Base-by-base conservation (phyloP, 2,113 vertebrate genomes). In the Ameiurus melas region DNA sequence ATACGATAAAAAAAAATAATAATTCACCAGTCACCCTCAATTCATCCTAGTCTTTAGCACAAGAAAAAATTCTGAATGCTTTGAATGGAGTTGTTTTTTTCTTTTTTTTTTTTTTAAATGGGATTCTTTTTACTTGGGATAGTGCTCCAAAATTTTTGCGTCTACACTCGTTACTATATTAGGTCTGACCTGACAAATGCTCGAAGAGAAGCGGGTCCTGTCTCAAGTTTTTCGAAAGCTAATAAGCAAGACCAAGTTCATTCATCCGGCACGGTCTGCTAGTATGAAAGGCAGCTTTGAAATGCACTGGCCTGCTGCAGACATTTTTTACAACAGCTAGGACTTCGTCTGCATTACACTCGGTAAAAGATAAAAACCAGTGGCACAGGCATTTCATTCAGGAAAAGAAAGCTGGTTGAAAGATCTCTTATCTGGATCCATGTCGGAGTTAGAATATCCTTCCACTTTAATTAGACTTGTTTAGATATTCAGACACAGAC, bases 201-300 rank as follows among this genome's bases (percentile, higher is more conserved):
- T 33, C 71, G 27, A 88, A 83, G 80, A 86, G 68, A 84, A 85
- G 87, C 36, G 85, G 85, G 84, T 87, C 10, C 80, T 60, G 86
- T 90, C 91, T 89, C 89, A 80, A 60, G 86, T 93, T 94, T 91
- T 91, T 91, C 87, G 85, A 92, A 88, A 91, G 87, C 92, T 92
- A 86, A 90, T 90, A 88, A 91, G 93, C 92, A 94, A 92, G 92
- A 92, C 78, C 66, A 92, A 91, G 92, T 93, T 91, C 94, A 92
- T 94, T 94, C 92, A 92, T 86, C 70, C 77, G 22, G 91, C 43
- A 33, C 89, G 87, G 89, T 91, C 91, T 92, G 78, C 89, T 86
- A 87, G 81, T 62, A 93, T 93, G 93, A 95, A 95, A 93, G 90
- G 90, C 89, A 93, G 91, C 89, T 90, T 93, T 94, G 90, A 94